Percentiles rank a stretch among this genome's conserved stretches.
These are phyloP conservation scores for Planococcus citri DNA, from an alignment of 1,140 invertebrate species.

Conservation along the genomic window DNA sequence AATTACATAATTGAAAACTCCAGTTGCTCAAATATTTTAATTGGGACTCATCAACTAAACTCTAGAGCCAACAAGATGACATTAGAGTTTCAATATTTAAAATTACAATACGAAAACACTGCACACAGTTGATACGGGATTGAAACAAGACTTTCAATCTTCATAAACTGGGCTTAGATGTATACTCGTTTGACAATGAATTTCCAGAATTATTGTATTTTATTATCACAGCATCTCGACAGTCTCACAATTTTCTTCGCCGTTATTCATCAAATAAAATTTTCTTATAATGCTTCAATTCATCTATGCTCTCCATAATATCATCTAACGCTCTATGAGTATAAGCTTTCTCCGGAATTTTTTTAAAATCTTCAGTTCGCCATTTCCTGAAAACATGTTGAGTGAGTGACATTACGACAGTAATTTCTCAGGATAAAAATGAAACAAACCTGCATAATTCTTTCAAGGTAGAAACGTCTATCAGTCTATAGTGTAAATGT, in stretches of 20 bases:
- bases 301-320: conserved; percentile 72
- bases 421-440: conserved; percentile 40
- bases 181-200: no score
- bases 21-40: no score
- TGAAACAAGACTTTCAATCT: no score
- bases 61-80: no score
- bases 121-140: no score
- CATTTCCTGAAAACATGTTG: conserved; percentile 35
- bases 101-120: no score
- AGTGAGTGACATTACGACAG: conserved; percentile 26
- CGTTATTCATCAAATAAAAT: background rate
- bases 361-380: conserved; percentile 23
- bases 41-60: no score
- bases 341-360: conserved; percentile 46
- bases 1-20: no score
- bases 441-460: conserved; percentile 50
- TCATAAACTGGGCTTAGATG: no score
- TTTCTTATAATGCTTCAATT: conserved; percentile 60
- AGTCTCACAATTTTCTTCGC: background rate
- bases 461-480: conserved; percentile 85
- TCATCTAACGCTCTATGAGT: conserved; percentile 66
- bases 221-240: background rate
- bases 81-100: no score
- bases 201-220: no score
- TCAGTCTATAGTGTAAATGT: conserved; percentile 82